These are phyloP conservation scores for Marmota monax DNA, from an alignment of 2,113 vertebrate species.

Conservation along the genomic window DNA sequence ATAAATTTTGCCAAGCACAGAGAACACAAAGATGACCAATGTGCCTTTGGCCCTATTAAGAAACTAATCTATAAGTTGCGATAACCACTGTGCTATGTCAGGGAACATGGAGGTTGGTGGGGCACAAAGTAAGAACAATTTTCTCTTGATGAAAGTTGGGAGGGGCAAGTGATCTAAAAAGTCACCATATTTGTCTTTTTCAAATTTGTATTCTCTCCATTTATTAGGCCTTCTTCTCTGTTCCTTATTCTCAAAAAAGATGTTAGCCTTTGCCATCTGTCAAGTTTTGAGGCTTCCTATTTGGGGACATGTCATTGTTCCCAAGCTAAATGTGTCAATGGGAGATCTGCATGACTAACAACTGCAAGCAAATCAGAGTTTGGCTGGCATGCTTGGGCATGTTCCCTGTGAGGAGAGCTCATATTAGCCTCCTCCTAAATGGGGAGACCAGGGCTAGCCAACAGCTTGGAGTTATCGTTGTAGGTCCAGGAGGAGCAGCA, in stretches of 20 bases:
- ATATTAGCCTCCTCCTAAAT: not conserved
- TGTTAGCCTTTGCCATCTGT: not conserved
- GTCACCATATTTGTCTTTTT: not conserved
- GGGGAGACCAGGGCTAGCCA: not conserved
- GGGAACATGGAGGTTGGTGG: not conserved
- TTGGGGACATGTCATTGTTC: not conserved
- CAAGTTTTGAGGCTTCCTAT: not conserved
- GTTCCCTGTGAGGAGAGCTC: not conserved
- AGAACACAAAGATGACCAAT: not conserved
- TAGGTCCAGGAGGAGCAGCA: too few relatives aligned
- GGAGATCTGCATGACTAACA: not conserved
- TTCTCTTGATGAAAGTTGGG: not conserved
- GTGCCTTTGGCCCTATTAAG: not conserved
- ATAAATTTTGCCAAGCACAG: not conserved
- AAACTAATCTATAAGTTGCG: not conserved
- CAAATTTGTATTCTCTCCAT: not conserved
- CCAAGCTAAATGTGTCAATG: not conserved
- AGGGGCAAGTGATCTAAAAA: not conserved
- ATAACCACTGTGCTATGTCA: accelerated
- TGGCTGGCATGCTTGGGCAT: not conserved
- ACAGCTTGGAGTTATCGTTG: not conserved
- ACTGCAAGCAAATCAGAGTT: not conserved
- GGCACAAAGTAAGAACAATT: not conserved
- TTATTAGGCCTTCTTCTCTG: not conserved
- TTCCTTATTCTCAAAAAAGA: not conserved